A percentile compares a stretch with the other conserved stretches of the same genome.
These are phyloP conservation scores for Caenorhabditis brenneri DNA, from an alignment of 1,140 invertebrate genomes.

Conservation along the genomic window DNA sequence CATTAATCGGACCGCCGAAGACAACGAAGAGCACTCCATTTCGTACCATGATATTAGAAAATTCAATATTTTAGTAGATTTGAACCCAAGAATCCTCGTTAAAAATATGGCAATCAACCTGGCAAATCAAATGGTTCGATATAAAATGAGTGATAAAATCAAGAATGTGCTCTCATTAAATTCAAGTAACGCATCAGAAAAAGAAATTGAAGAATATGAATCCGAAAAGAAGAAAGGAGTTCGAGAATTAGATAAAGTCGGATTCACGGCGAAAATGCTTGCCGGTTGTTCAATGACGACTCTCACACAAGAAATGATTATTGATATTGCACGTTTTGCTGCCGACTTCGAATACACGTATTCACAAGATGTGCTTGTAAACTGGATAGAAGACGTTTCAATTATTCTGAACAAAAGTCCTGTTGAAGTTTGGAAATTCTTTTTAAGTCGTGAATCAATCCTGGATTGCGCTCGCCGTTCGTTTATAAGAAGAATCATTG, in stretches of 20 bases:
- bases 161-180: not conserved
- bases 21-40: not conserved
- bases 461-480: not conserved
- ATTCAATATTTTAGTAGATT: not conserved
- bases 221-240: constrained; percentile 7
- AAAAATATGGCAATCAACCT: not conserved
- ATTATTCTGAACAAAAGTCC: not conserved
- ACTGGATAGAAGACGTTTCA: constrained; percentile 6
- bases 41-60: not conserved
- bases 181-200: not conserved
- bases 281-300: not conserved
- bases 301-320: not conserved
- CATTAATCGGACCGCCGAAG: not conserved
- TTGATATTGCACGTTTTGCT: constrained; percentile 8
- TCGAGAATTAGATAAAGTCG: constrained; percentile 1
- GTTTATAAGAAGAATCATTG: not conserved
- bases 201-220: not conserved
- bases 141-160: constrained; percentile 5
- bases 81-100: constrained; percentile 1
- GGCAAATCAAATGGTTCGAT: constrained; percentile 2
- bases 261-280: not conserved
- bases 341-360: constrained; percentile 8
- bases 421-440: not conserved
- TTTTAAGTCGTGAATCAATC: not conserved
- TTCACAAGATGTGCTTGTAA: constrained; percentile 8